Evolutionary conservation across 2,113 vertebrate genomes (phyloP).

Genomic region (Xiphophorus couchianus): DNA sequence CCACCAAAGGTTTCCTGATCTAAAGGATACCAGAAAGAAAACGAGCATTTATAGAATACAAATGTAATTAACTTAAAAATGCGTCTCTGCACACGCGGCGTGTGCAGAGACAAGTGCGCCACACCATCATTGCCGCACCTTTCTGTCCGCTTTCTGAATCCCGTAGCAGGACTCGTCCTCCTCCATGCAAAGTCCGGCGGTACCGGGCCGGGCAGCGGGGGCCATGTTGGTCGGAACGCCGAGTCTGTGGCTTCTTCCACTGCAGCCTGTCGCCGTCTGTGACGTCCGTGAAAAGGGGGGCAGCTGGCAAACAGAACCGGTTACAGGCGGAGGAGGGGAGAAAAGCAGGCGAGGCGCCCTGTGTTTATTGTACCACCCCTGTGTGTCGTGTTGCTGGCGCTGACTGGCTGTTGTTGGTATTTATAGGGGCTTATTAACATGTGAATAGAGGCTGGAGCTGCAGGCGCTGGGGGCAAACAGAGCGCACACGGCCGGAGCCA

Average conservation of each 20-base stretch:
- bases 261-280: background rate
- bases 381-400: conserved; percentile 64
- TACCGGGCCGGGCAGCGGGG: conserved; percentile 73
- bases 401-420: conserved; percentile 70
- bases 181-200: conserved; percentile 62
- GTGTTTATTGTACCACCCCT: conserved; percentile 65
- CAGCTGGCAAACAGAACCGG: conserved; percentile 67
- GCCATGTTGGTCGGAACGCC: conserved; percentile 77
- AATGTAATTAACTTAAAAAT: no score
- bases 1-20: conserved; percentile 91
- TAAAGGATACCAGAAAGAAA: conserved; percentile 52
- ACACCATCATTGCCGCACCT: conserved; percentile 60
- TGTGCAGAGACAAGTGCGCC: conserved; percentile 34
- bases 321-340: conserved; percentile 2
- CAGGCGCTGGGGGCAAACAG: conserved; percentile 67
- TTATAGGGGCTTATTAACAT: conserved; percentile 85
- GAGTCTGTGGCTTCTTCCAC: conserved; percentile 43
- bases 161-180: conserved; percentile 74
- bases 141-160: conserved; percentile 78
- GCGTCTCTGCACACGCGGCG: background rate
- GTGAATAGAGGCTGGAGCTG: conserved; percentile 75
- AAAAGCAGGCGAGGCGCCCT: conserved; percentile 50
- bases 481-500: conserved; percentile 78
- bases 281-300: conserved; percentile 33
- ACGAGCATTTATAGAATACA: background rate